Conservation (phyloP, 2,797 vertebrate species). For the Gadopsis marmoratus region DNA sequence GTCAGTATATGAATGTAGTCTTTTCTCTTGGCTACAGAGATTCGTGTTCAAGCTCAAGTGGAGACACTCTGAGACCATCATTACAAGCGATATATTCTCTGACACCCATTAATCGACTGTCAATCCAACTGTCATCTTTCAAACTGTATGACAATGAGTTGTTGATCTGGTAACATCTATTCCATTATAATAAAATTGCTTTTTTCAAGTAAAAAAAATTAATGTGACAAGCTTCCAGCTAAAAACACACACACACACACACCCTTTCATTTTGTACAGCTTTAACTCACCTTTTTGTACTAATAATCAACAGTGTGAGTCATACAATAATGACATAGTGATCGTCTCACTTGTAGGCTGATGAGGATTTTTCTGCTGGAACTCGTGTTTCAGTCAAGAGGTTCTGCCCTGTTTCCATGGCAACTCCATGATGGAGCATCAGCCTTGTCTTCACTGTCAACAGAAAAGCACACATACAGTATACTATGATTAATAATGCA, state of each 20-base stretch:
- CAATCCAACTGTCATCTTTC: background rate
- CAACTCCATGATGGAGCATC: conserved; percentile 27
- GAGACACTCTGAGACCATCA: conserved; percentile 1
- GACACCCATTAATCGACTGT: background rate
- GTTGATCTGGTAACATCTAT: background rate
- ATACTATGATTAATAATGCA: background rate
- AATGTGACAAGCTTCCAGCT: background rate
- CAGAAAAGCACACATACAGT: background rate
- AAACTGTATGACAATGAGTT: background rate
- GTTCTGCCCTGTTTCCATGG: conserved; percentile 45
- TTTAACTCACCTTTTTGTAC: background rate
- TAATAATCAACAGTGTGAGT: conserved; percentile 5
- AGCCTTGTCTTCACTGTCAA: background rate
- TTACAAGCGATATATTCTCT: conserved; percentile 5
- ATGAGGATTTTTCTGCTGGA: background rate
- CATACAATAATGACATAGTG: background rate
- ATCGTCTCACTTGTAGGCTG: background rate
- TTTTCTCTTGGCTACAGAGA: background rate
- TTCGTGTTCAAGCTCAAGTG: background rate
- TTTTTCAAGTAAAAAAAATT: background rate
- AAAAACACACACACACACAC: background rate
- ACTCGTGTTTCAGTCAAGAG: conserved; percentile 1
- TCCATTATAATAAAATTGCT: background rate
- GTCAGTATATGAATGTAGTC: background rate
- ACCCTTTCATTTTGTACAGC: background rate